These are phyloP conservation scores for Paragorgia papillata DNA, from an alignment of 92 coral and sea anemone species.

Conservation along the genomic window DNA sequence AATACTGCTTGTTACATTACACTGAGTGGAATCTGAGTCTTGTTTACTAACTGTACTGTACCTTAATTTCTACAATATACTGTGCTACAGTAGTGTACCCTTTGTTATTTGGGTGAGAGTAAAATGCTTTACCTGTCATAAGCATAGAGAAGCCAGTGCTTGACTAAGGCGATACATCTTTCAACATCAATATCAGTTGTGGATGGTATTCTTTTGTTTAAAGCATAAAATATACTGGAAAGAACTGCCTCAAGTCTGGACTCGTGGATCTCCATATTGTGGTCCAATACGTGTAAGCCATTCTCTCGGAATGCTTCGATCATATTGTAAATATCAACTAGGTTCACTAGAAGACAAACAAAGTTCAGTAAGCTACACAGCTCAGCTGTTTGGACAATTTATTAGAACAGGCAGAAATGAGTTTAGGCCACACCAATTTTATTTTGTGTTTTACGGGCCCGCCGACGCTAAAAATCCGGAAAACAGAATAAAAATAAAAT, in stretches of 20 bases:
- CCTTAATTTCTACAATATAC: background rate
- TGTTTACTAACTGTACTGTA: no score
- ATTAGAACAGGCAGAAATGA: no score
- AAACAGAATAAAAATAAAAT: no score
- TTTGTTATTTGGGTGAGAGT: no score
- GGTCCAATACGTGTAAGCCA: constrained; percentile 92
- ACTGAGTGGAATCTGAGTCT: no score
- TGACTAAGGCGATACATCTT: constrained; percentile 87
- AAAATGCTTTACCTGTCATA: constrained; percentile 91
- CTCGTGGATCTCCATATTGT: constrained; percentile 95
- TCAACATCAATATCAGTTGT: constrained; percentile 93
- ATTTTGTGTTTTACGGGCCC: no score
- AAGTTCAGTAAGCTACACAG: background rate
- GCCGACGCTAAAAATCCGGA: no score
- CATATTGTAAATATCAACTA: constrained; percentile 97
- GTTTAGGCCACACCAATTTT: no score
- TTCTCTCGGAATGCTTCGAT: constrained; percentile 99
- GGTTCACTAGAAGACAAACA: constrained; percentile 61
- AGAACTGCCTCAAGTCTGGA: constrained; percentile 92
- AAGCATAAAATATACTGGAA: constrained; percentile 99
- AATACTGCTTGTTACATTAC: no score
- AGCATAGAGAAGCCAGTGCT: constrained; percentile 96
- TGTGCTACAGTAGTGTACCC: no score
- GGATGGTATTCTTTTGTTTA: constrained; percentile 91
- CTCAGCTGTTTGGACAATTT: background rate